Conservation (phyloP, 64 coral and sea anemone species). For the Montipora capricornis region DNA sequence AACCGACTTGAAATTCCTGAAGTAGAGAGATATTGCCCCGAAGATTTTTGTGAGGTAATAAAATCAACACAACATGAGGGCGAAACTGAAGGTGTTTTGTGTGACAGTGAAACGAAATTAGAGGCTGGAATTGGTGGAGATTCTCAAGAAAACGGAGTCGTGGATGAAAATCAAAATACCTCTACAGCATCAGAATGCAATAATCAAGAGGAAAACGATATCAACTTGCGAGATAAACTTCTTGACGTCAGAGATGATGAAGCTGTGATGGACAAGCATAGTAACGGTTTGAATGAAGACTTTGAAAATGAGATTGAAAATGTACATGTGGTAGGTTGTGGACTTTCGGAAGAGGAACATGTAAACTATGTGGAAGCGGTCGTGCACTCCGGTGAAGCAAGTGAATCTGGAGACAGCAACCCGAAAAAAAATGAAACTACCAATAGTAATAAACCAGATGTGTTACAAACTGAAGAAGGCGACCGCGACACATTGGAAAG, state of each 20-base stretch:
- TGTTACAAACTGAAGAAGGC: neutral
- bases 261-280: neutral
- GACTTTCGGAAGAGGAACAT: neutral
- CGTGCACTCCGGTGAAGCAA: neutral
- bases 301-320: neutral
- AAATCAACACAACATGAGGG: neutral
- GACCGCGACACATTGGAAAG: neutral
- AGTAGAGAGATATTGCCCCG: neutral
- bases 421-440: neutral
- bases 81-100: neutral
- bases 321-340: neutral
- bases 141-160: neutral
- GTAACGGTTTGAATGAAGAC: neutral
- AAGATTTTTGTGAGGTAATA: neutral
- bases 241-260: neutral
- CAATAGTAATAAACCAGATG: neutral
- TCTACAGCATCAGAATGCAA: neutral
- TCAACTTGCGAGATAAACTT: neutral
- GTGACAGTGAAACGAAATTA: neutral
- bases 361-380: neutral
- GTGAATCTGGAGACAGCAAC: neutral
- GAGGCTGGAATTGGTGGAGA: neutral
- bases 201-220: neutral
- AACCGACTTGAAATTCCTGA: slow-evolving; percentile 28
- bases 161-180: neutral